phyloP scores from a whole-genome alignment of 2,797 vertebrate genomes.

The Potorous gilbertii region DNA sequence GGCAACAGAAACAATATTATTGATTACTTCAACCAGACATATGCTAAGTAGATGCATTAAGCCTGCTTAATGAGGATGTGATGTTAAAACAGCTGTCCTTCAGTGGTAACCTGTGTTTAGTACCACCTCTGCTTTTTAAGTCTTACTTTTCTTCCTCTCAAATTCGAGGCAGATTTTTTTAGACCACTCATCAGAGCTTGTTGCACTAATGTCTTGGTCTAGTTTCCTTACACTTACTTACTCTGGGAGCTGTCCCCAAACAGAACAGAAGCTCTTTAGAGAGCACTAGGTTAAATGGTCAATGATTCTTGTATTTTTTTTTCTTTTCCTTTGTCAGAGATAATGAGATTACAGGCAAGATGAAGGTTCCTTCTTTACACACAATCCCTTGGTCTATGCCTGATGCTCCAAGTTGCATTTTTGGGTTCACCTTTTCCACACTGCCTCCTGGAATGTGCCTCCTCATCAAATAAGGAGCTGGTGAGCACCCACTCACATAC shows the following conservation, averaged over 20 bases:
- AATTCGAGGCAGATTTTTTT: constrained; percentile 26
- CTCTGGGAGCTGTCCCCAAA: background rate
- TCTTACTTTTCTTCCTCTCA: constrained; percentile 33
- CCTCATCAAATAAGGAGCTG: background rate
- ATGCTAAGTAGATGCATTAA: constrained; percentile 84
- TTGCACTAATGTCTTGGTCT: background rate
- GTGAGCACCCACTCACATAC: background rate
- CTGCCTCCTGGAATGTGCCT: background rate
- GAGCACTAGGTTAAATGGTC: background rate
- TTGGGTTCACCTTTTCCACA: constrained; percentile 10
- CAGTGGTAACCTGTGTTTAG: constrained; percentile 43
- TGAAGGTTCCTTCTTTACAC: constrained; percentile 25
- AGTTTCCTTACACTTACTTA: background rate
- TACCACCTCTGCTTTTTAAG: constrained; percentile 38
- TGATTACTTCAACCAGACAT: constrained; percentile 83
- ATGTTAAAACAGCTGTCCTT: constrained; percentile 56
- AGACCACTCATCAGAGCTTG: background rate
- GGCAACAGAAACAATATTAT: constrained; percentile 79
- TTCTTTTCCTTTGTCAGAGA: constrained; percentile 1
- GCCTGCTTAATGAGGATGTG: constrained; percentile 78
- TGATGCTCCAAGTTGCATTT: background rate
- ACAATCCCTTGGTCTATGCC: background rate
- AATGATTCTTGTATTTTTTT: background rate
- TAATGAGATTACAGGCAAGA: constrained; percentile 9
- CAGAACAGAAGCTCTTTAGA: background rate